Evolutionary conservation across 1,140 invertebrate genomes (phyloP).

Genomic region (Luehdorfia chinensis): DNA sequence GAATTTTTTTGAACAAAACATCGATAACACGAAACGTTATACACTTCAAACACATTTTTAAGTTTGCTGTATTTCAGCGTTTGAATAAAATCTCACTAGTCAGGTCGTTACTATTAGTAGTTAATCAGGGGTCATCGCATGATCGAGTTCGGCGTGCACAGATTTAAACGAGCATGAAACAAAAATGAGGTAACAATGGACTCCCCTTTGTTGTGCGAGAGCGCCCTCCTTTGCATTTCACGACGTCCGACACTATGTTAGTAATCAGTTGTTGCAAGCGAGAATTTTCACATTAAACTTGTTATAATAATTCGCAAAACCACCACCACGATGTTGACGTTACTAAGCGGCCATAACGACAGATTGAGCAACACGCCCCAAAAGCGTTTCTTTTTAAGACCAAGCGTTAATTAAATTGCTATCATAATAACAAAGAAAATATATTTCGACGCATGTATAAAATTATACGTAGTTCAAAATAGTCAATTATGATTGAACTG

Average conservation of each 20-base stretch:
- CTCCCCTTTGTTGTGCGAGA: constrained; percentile 69
- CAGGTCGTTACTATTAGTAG: constrained; percentile 34
- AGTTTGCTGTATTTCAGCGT: too few species aligned
- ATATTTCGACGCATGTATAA: neutral
- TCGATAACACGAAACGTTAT: too few species aligned
- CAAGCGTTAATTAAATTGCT: neutral
- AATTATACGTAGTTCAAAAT: neutral
- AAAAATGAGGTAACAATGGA: constrained; percentile 42
- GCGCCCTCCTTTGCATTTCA: constrained; percentile 72
- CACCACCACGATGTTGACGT: constrained; percentile 61
- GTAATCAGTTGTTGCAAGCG: constrained; percentile 35
- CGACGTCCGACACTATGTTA: constrained; percentile 45
- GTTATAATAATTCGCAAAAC: constrained; percentile 44
- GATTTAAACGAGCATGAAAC: constrained; percentile 23
- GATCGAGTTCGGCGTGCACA: constrained; percentile 45
- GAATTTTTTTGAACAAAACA: too few species aligned
- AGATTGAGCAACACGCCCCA: constrained; percentile 54
- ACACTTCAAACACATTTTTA: too few species aligned
- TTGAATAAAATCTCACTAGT: constrained; percentile 34
- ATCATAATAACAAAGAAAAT: constrained; percentile 3
- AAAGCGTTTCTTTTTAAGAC: constrained; percentile 39
- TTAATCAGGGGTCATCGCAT: constrained; percentile 39
- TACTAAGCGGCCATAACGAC: constrained; percentile 60
- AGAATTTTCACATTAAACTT: constrained; percentile 42
- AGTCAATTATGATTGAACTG: neutral